Evolutionary conservation across 2,888 invertebrate species (phyloP), one percentile per base, ranked within the genome.

Genomic region (Doris montereyensis): DNA sequence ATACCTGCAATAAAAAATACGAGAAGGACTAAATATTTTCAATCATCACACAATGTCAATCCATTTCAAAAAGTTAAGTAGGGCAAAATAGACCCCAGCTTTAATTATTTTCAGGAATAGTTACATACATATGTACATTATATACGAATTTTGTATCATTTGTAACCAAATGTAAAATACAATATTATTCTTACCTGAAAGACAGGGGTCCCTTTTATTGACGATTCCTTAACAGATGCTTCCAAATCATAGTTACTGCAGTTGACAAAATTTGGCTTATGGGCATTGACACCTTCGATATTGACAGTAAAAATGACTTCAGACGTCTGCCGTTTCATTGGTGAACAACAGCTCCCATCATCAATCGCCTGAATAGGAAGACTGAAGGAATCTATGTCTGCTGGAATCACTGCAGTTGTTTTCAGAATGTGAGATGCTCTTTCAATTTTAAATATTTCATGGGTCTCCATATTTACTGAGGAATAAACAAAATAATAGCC

Each of bases 321-420:
- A 28, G 78, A 41, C 0, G 97, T 97, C 89, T 97, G 97, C 0
- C 95, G 96, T 4, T 77, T 76, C 1, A 97, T 97, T 84, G 96
- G 96, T 13, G 95, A 95, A 90, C 99, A 99, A 90, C 99, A 99
- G 0, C 97, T 95, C 0, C 98, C 99, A 90, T 99, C 98, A 90
- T 99, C 99, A 93, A 96, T 94, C 1, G 98, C 99, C 0, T 98
- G 97, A 8, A 99, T 97, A 90, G 98, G 98, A 80, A 99, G 92
- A 90, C 97, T 97, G 90, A 98, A 98, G 91, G 97, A 84, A 1
- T 87, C 86, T 17, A 83, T 80, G 13, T 83, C 82, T 26, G 85
- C 84, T 17, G 88, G 88, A 30, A 91, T 82, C 0, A 78, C 35
- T 8, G 86, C 83, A 2, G 84, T 86, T 77, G 90, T 83, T 3